phyloP scores from a whole-genome alignment of 2,888 invertebrate species.

The Anticlea derivata region DNA sequence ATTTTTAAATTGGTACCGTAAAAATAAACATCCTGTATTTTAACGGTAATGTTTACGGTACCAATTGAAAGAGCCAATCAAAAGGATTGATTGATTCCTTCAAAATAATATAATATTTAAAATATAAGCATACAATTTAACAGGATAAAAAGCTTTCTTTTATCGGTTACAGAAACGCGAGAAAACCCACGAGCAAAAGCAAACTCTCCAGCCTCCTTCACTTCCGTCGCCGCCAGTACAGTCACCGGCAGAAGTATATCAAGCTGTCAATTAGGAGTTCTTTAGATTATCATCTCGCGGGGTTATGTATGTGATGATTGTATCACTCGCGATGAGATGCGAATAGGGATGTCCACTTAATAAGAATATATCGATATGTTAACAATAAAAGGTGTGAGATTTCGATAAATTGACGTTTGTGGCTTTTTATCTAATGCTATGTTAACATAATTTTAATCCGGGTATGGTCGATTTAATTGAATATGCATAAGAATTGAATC shows the following conservation, averaged over 20 bases:
- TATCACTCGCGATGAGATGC: conserved; percentile 38
- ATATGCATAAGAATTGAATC: neutral
- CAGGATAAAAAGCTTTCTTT: too few species aligned
- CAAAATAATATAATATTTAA: too few species aligned
- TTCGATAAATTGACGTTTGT: conserved; percentile 16
- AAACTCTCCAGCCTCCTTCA: too few species aligned
- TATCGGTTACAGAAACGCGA: too few species aligned
- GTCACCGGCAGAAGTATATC: conserved; percentile 55
- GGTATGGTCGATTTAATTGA: conserved; percentile 8
- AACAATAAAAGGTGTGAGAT: conserved; percentile 2
- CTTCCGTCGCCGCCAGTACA: conserved; percentile 35
- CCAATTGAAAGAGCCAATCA: too few species aligned
- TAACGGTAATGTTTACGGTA: too few species aligned
- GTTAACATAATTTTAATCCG: conserved; percentile 12
- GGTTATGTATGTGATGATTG: conserved; percentile 54
- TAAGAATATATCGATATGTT: conserved; percentile 16
- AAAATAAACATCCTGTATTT: too few species aligned
- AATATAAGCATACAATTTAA: too few species aligned
- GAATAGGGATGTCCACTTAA: conserved; percentile 25
- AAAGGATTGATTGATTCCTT: too few species aligned
- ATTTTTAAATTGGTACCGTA: too few species aligned
- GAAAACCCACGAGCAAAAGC: too few species aligned
- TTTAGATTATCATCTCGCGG: conserved; percentile 58
- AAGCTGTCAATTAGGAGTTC: conserved; percentile 66
- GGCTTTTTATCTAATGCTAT: conserved; percentile 8